Base-by-base conservation (phyloP, 2,113 vertebrate genomes). In the Nibea coibor region DNA sequence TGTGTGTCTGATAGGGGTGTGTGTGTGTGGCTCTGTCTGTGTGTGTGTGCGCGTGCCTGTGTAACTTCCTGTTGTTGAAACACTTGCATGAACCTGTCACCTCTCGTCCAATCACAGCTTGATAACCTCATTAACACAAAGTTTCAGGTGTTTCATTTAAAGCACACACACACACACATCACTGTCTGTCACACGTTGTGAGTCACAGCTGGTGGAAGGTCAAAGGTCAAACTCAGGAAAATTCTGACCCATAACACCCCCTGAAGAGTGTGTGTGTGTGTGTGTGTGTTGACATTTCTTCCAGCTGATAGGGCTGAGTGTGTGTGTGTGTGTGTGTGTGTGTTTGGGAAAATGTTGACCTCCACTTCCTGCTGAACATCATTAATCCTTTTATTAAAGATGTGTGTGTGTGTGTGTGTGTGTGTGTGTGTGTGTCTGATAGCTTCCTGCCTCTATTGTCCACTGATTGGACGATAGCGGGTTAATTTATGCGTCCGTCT, bases 201-300 rank as follows among this genome's bases (percentile, higher is more conserved):
- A 68, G 80, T 50, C 86, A 31, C 86, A 81, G 88, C 86, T 85
- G 87, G 78, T 28, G 10, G 26, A 57, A 72, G 83, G 80, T 86
- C 72, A 67, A 7, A 80, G 83, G 74, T 89, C 69, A 76, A n/a
- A 54, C 17, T 0, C 58, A 63, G 78, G 63, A 85, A 84, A 63
- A 11, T 68, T 77, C 57, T 71, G 31, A 56, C 65, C 75, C 26
- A 42, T 3, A 57, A n/a, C 67, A 43, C 70, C 20, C 66, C 56
- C 19, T 47, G 28, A 20, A 17, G 48, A 7, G 71, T 28, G 62
- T 7, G 53, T 20, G 48, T 53, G 47, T 69, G 43, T 74, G 26
- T 39, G 75, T 50, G 54, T 68, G 57, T 64, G 62, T 31, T 31
- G 31, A 31, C 31, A 31, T 31, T 31, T 31, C 31, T 31, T 31